Conservation (phyloP, 2,888 invertebrate species). For the Baccha elongata region DNA sequence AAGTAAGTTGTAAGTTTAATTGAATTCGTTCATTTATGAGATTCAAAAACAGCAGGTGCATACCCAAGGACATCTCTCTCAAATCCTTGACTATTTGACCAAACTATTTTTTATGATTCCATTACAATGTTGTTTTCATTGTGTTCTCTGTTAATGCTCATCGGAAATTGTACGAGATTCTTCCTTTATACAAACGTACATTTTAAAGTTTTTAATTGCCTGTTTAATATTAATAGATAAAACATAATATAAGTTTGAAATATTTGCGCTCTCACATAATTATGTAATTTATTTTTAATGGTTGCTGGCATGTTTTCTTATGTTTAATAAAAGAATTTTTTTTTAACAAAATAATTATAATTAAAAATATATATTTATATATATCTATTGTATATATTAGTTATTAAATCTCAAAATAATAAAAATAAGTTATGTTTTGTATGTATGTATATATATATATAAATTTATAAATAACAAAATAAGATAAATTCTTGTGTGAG, state of each 20-base stretch:
- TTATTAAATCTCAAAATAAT: constrained; percentile 62
- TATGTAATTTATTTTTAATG: constrained; percentile 25
- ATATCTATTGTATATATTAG: constrained; percentile 45
- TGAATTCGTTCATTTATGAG: constrained; percentile 6
- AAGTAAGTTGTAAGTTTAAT: constrained; percentile 44
- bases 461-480: constrained; percentile 63
- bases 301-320: constrained; percentile 41
- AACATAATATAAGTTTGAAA: constrained; percentile 9
- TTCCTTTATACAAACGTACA: not conserved
- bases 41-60: constrained; percentile 1
- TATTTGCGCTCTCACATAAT: constrained; percentile 12
- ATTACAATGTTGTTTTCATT: constrained; percentile 23
- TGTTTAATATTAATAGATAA: not conserved
- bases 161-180: constrained; percentile 40
- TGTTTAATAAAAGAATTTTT: constrained; percentile 21
- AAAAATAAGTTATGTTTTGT: constrained; percentile 64
- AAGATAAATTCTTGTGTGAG: constrained; percentile 57
- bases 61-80: constrained; percentile 58
- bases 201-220: not conserved
- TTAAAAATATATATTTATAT: constrained; percentile 47
- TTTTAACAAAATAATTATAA: constrained; percentile 53
- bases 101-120: not conserved
- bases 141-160: constrained; percentile 47
- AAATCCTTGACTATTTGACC: constrained; percentile 45
- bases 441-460: constrained; percentile 37